phyloP scores from a whole-genome alignment of 2,888 invertebrate genomes.

The Phortica okadai region DNA sequence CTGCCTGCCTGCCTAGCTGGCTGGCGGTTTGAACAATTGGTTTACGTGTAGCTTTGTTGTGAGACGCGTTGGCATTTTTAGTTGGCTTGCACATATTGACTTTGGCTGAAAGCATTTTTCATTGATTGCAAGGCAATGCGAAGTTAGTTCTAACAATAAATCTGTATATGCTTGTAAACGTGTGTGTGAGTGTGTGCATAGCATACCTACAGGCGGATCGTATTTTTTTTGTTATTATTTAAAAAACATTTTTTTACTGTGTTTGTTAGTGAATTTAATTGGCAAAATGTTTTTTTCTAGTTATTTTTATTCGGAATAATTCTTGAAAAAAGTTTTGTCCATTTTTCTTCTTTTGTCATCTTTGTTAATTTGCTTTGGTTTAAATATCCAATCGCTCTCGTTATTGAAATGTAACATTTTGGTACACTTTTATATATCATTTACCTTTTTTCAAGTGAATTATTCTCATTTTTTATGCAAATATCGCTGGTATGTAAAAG shows the following conservation, averaged over 20 bases:
- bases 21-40: too few relatives aligned
- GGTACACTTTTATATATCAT: background rate
- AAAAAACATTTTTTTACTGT: too few relatives aligned
- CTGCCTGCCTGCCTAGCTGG: background rate
- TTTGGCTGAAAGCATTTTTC: conserved; percentile 18
- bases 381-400: background rate
- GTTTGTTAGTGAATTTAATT: too few relatives aligned
- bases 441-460: background rate
- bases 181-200: background rate
- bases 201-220: background rate
- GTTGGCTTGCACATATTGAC: conserved; percentile 17
- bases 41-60: background rate
- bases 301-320: too few relatives aligned
- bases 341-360: background rate
- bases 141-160: conserved; percentile 15
- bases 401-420: background rate
- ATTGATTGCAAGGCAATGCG: conserved; percentile 10
- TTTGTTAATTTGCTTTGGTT: background rate
- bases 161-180: background rate
- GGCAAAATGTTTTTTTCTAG: too few relatives aligned
- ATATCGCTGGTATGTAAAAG: background rate
- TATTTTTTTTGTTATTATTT: background rate
- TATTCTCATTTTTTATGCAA: background rate
- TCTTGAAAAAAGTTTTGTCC: background rate
- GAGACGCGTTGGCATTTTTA: background rate